Conservation (phyloP, 1,140 invertebrate genomes). For the Meloidogyne chitwoodi region DNA sequence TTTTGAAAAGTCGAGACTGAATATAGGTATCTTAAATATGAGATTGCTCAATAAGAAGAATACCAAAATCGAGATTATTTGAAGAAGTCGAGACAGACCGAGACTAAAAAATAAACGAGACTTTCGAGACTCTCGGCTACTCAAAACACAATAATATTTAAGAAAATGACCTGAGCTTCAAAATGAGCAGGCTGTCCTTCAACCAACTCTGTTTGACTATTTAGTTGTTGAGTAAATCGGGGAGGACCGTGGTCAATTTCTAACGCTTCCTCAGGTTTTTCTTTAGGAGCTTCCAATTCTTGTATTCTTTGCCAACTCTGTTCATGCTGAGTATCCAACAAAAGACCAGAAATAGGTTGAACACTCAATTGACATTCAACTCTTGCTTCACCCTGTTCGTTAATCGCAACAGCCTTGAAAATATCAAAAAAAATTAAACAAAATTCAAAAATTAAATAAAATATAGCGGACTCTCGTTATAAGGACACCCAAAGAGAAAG, state of each 20-base stretch:
- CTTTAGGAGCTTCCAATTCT: slow-evolving; percentile 77
- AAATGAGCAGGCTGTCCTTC: slow-evolving; percentile 84
- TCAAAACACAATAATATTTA: too few species aligned
- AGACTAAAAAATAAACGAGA: too few species aligned
- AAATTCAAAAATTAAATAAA: too few species aligned
- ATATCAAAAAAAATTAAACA: too few species aligned
- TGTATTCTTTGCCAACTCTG: slow-evolving; percentile 78
- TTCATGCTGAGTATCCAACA: slow-evolving; percentile 77
- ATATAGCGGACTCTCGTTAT: too few species aligned
- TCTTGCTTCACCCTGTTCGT: slow-evolving; percentile 48
- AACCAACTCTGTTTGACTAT: slow-evolving; percentile 68
- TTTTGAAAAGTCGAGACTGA: too few species aligned
- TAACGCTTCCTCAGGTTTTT: slow-evolving; percentile 71
- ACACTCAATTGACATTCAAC: slow-evolving; percentile 49
- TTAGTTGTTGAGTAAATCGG: slow-evolving; percentile 48
- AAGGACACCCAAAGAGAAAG: too few species aligned
- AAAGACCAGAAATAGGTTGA: slow-evolving; percentile 70
- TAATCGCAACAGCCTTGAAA: slow-evolving; percentile 34
- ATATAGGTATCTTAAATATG: too few species aligned
- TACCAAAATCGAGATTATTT: too few species aligned
- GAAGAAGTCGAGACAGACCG: too few species aligned
- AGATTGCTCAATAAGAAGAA: too few species aligned
- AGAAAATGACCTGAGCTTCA: slow-evolving; percentile 65
- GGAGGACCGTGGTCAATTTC: slow-evolving; percentile 48
- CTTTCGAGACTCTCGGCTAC: too few species aligned